Percentiles rank a stretch among this genome's conserved stretches.
Conservation (phyloP, 2,113 vertebrate species). For the Marmota monax region DNA sequence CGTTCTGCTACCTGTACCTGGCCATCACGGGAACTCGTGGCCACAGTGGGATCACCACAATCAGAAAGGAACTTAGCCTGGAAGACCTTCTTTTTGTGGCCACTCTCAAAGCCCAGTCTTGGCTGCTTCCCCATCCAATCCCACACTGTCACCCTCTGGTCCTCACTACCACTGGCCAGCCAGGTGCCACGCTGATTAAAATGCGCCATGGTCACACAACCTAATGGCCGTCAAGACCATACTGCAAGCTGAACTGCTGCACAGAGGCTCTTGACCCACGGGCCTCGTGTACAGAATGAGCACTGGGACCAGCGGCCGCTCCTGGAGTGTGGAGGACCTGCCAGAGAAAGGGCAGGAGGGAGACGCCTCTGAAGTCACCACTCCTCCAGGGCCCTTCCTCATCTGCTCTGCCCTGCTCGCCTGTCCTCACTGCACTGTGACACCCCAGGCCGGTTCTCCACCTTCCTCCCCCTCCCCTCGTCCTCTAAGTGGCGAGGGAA, state of each 20-base stretch:
- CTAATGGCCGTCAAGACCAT: constrained; percentile 90
- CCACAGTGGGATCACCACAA: constrained; percentile 92
- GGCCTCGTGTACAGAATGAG: constrained; percentile 90
- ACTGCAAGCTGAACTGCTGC: constrained; percentile 91
- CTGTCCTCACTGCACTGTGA: background rate
- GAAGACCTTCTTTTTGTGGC: constrained; percentile 95
- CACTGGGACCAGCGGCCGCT: constrained; percentile 89
- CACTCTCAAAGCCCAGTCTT: constrained; percentile 92
- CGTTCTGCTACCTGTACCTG: constrained; percentile 93
- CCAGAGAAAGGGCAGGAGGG: constrained; percentile 89
- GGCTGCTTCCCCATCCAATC: constrained; percentile 90
- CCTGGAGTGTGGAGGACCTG: constrained; percentile 87
- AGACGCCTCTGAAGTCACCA: constrained; percentile 90
- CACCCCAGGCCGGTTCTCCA: constrained; percentile 76
- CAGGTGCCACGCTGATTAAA: constrained; percentile 94
- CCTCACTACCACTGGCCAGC: constrained; percentile 94
- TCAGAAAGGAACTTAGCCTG: constrained; percentile 97
- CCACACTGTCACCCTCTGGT: constrained; percentile 93
- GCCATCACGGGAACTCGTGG: constrained; percentile 94
- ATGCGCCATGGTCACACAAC: constrained; percentile 95
- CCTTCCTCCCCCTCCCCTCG: constrained; percentile 64
- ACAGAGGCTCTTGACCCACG: constrained; percentile 92
- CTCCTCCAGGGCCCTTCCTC: constrained; percentile 90
- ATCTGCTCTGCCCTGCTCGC: background rate
- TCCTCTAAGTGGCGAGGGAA: constrained; percentile 62